Evolutionary conservation across 2,797 vertebrate species (phyloP), one percentile per base, ranked within the genome.

Genomic region (Adrianichthys oophorus): DNA sequence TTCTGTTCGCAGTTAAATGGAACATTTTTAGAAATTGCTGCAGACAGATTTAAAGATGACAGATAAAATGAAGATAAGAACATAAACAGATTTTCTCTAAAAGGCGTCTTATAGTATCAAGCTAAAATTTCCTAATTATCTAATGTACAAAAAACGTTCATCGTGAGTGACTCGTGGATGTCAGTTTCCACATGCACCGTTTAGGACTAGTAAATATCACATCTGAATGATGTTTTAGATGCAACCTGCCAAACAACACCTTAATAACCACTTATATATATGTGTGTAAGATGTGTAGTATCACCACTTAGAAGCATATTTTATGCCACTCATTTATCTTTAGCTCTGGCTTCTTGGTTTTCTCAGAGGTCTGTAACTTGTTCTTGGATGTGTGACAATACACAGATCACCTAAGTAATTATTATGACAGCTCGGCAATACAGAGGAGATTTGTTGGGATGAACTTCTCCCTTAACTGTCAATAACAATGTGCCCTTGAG

Each of bases 401-500:
- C 50, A 71, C 52, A 59, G 52, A 61, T 70, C 14, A 24, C 12
- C 18, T 29, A 41, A 29, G 51, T 65, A 60, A 55, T 50, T 72
- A 47, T 41, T 51, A 43, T 46, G 48, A 52, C 59, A 44, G 41
- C 37, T 32, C 21, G 15, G 37, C 70, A 37, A 41, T 45, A 15
- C 4, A 13, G 4, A 29, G 49, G 32, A 32, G 32, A 32, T 32
- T 32, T 32, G 45, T 68, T 16, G 40, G 14, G 18, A 44, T 56
- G 37, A 78, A 66, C n/a, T 60, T 15, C 45, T 75, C 58, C 52
- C 58, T 60, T 47, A 59, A 18, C 43, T 50, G 40, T 47, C 24
- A 49, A 41, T 62, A 56, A 24, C 32, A 74, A 52, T 32, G 32
- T 32, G 32, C 64, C 68, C 42, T 66, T 72, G 58, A 85, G 74